Evolutionary conservation across 2,113 vertebrate genomes (phyloP).

Genomic region (Numida meleagris): DNA sequence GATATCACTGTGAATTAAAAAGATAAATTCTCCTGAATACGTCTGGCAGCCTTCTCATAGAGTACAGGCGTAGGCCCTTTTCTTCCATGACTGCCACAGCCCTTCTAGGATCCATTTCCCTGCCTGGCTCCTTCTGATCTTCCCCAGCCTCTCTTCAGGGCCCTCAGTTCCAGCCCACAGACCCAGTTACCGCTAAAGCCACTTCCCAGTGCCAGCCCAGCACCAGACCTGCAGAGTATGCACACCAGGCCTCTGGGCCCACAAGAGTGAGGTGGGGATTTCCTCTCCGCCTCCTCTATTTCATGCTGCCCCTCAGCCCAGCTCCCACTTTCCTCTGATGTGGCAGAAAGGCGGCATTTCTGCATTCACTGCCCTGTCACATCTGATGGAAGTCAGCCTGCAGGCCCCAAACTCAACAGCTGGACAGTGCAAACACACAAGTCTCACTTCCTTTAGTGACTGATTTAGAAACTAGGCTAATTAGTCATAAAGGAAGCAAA

Average conservation of each 20-base stretch:
- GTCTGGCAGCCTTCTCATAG: background rate
- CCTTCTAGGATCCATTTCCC: background rate
- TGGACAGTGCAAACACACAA: background rate
- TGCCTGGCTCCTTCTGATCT: background rate
- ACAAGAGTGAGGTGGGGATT: background rate
- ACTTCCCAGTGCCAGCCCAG: background rate
- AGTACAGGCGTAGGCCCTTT: background rate
- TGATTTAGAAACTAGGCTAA: background rate
- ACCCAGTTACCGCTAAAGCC: background rate
- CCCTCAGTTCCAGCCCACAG: background rate
- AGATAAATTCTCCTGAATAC: background rate
- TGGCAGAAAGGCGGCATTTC: background rate
- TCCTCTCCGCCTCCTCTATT: background rate
- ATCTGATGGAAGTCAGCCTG: background rate
- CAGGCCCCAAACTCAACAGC: background rate
- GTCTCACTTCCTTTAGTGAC: background rate
- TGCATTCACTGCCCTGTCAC: background rate
- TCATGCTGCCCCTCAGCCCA: background rate
- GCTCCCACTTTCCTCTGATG: background rate
- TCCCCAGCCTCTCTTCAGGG: accelerated
- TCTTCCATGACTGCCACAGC: background rate
- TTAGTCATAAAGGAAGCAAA: conserved; percentile 12
- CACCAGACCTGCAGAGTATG: background rate
- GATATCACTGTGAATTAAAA: background rate
- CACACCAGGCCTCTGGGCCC: background rate